These are phyloP conservation scores for Saguinus imperator DNA, from an alignment of 2,113 vertebrate genomes.

Conservation along the genomic window DNA sequence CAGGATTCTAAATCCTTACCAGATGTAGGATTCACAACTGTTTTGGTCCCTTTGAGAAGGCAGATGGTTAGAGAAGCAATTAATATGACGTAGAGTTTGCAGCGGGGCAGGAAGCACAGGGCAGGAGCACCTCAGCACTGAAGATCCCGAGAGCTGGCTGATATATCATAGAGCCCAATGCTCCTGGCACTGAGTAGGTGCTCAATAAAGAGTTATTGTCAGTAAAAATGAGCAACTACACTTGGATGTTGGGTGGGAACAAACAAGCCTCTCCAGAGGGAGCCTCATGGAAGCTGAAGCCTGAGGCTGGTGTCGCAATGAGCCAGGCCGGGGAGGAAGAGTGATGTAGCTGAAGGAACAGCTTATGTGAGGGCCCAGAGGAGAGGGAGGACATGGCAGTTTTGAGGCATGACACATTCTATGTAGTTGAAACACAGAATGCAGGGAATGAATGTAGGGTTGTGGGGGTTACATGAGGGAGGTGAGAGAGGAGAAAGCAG, in stretches of 20 bases:
- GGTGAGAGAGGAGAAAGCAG: not conserved
- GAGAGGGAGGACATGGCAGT: not conserved
- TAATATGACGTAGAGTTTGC: not conserved
- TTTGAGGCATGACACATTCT: not conserved
- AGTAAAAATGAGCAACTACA: not conserved
- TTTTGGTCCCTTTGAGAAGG: not conserved
- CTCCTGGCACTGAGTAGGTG: not conserved
- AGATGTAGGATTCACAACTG: not conserved
- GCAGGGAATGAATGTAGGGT: not conserved
- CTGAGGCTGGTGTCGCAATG: not conserved
- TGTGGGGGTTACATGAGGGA: no score
- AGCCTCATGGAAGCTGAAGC: not conserved
- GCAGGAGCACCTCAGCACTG: not conserved
- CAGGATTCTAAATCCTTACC: not conserved
- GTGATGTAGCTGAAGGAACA: not conserved
- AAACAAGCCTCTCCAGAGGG: not conserved
- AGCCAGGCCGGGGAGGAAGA: not conserved
- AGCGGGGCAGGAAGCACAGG: not conserved
- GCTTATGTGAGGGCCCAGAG: not conserved
- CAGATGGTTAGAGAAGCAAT: no score
- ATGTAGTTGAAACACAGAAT: not conserved
- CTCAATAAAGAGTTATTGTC: not conserved
- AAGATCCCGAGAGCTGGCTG: not conserved
- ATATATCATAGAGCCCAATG: not conserved
- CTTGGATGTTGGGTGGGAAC: not conserved